These are phyloP conservation scores for Nansenia antarctica DNA, from an alignment of 2,113 vertebrate species.

Conservation along the genomic window DNA sequence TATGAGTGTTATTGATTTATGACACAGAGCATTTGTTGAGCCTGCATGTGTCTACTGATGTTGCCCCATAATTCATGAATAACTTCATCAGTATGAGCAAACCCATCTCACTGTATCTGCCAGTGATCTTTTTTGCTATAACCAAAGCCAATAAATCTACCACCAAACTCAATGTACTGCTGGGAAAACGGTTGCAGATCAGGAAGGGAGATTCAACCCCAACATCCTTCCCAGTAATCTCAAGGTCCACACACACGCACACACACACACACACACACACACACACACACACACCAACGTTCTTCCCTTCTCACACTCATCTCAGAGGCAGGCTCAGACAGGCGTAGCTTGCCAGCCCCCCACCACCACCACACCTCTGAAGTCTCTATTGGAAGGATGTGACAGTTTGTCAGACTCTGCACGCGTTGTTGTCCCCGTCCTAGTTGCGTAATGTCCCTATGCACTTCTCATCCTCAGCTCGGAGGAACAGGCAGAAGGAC, in stretches of 20 bases:
- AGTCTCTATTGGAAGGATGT: neutral
- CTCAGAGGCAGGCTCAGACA: neutral
- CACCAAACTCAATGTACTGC: neutral
- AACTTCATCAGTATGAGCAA: too few relatives aligned
- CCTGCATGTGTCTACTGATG: too few relatives aligned
- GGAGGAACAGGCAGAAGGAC: neutral
- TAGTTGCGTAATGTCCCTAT: neutral
- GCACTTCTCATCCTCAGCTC: conserved; percentile 6
- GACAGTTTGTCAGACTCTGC: neutral
- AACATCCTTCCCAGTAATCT: conserved; percentile 3
- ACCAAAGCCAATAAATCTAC: too few relatives aligned
- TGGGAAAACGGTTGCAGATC: neutral
- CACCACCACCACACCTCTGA: neutral
- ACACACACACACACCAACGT: conserved; percentile 8
- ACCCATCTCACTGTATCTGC: too few relatives aligned
- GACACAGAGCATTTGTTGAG: neutral
- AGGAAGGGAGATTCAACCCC: neutral
- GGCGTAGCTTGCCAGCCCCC: neutral
- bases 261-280: neutral
- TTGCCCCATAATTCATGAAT: too few relatives aligned
- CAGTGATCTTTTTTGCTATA: too few relatives aligned
- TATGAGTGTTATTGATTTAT: conserved; percentile 15
- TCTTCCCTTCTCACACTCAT: neutral
- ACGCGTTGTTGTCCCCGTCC: neutral
- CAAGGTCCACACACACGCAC: conserved; percentile 10